Percentiles rank a stretch among this genome's conserved stretches.
Conservation (phyloP, 2,797 vertebrate species). For the Onychomys leucogaster region DNA sequence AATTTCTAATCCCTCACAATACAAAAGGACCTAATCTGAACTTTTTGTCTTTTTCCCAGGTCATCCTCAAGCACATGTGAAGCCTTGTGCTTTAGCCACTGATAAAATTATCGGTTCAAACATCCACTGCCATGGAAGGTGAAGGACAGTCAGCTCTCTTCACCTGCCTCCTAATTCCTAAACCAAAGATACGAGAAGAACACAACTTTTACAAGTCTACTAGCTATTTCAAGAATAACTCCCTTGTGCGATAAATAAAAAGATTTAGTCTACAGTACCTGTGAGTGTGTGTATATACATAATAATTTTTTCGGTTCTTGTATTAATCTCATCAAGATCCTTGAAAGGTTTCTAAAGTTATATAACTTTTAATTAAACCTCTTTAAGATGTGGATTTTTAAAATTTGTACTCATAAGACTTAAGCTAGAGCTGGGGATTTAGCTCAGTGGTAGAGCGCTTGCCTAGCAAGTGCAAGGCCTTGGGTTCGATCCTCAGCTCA, state of each 20-base stretch:
- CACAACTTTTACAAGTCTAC: background rate
- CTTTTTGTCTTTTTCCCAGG: background rate
- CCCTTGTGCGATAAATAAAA: background rate
- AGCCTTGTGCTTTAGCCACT: background rate
- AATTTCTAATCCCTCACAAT: background rate
- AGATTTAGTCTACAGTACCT: background rate
- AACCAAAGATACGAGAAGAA: background rate
- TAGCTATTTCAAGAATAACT: conserved; percentile 45
- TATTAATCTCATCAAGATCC: conserved; percentile 13
- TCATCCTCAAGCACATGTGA: background rate
- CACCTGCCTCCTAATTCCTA: background rate
- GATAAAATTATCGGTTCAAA: conserved; percentile 34
- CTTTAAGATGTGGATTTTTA: background rate
- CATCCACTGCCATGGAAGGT: background rate
- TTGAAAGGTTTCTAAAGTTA: conserved; percentile 24
- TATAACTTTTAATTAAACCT: background rate
- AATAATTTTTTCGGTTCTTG: background rate
- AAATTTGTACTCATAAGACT: background rate
- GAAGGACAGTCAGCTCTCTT: background rate
- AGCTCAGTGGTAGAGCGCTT: no score
- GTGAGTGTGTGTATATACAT: background rate
- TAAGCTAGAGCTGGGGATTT: no score
- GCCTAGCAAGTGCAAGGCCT: no score
- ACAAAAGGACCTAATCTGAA: background rate
- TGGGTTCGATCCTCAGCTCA: no score